Conservation (phyloP, 2,888 invertebrate species). For the Xiphydria camelus region DNA sequence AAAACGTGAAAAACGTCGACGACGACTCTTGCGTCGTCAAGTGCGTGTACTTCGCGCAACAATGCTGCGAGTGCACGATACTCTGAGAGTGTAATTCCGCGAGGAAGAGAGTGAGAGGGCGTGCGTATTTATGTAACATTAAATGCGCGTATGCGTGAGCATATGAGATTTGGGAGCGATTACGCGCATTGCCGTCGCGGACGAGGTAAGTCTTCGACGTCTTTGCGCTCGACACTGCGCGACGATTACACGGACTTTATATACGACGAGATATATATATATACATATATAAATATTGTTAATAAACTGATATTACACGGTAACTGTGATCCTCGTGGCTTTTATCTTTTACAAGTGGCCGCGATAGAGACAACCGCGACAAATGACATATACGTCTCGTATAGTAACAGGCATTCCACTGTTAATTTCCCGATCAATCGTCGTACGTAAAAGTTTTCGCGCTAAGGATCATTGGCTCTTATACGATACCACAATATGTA, state of each 20-base stretch:
- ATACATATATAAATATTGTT: constrained; percentile 21
- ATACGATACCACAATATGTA: too few relatives aligned
- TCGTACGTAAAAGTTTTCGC: too few relatives aligned
- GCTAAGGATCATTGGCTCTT: too few relatives aligned
- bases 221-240: too few relatives aligned
- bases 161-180: too few relatives aligned
- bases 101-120: neutral
- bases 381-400: too few relatives aligned
- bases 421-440: too few relatives aligned
- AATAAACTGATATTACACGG: constrained; percentile 23
- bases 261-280: constrained; percentile 5
- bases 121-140: neutral
- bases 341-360: neutral
- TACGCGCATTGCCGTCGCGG: too few relatives aligned
- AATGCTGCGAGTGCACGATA: constrained; percentile 68
- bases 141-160: neutral
- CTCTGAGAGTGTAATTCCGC: constrained; percentile 31
- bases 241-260: neutral
- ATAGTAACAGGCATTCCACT: too few relatives aligned
- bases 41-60: constrained; percentile 66
- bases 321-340: constrained; percentile 18
- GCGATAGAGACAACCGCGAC: too few relatives aligned
- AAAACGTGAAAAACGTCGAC: constrained; percentile 57
- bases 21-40: constrained; percentile 66
- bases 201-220: too few relatives aligned